Conservation (phyloP, 2,888 invertebrate genomes). For the Taphrorychus bicolor region DNA sequence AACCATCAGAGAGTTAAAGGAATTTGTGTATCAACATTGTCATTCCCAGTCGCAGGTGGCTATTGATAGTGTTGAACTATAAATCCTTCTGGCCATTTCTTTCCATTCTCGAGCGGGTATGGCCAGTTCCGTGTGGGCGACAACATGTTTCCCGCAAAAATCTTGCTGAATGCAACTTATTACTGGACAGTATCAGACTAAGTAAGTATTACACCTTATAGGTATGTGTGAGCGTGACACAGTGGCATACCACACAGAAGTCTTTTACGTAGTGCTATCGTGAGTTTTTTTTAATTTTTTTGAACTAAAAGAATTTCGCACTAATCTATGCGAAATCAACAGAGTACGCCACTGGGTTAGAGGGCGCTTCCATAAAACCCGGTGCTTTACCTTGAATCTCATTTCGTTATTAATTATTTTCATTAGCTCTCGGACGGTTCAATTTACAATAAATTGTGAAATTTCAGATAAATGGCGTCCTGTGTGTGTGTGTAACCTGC, state of each 20-base stretch:
- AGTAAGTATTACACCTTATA: slow-evolving; percentile 5
- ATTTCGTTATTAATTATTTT: slow-evolving; percentile 44
- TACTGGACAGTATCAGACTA: slow-evolving; percentile 29
- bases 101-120: slow-evolving; percentile 25
- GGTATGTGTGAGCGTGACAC: too few species aligned
- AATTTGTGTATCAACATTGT: slow-evolving; percentile 19
- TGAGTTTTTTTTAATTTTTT: too few species aligned
- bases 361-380: background rate
- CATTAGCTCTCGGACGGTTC: slow-evolving; percentile 42
- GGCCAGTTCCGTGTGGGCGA: slow-evolving; percentile 31
- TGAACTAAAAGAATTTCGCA: too few species aligned
- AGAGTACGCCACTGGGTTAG: background rate
- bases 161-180: slow-evolving; percentile 22
- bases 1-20: background rate
- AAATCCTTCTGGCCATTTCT: slow-evolving; percentile 17
- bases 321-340: too few species aligned
- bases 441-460: slow-evolving; percentile 44
- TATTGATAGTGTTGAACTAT: slow-evolving; percentile 19
- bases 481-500: slow-evolving; percentile 17
- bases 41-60: slow-evolving; percentile 19
- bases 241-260: slow-evolving; percentile 11
- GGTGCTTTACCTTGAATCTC: slow-evolving; percentile 38
- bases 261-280: too few species aligned
- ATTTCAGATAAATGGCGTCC: slow-evolving; percentile 39
- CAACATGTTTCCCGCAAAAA: slow-evolving; percentile 24